Base-by-base conservation (phyloP, 1,140 invertebrate genomes). In the Drosophila willistoni region DNA sequence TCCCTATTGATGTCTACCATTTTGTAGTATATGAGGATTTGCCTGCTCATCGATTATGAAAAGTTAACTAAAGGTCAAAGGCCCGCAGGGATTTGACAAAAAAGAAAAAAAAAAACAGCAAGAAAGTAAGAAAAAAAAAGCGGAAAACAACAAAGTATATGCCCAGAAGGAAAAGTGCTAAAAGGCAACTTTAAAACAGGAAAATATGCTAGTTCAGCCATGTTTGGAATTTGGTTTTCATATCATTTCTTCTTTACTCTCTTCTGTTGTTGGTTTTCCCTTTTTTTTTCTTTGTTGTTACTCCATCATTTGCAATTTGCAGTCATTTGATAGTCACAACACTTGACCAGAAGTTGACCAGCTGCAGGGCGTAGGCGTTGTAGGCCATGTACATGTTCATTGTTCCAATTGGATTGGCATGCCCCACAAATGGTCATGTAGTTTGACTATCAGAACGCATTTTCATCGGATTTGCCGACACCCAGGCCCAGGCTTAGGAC, bases 1-100 rank as follows among this genome's bases (percentile, higher is more conserved):
- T 19, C 17, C 17, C 44, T 12, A 51, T n/a, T 22, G 44, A 51
- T 51, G 44, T 51, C 44, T 51, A 19, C 44, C 44, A 3, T 51
- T 51, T 51, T 51, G 17, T 19, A 51, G 44, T 51, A 51, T 19
- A 51, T 51, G 44, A 17, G 44, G 44, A 47, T 47, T 47, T 47
- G 44, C 17, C 44, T 51, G 44, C 44, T 51, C 44, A 51, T 51
- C 44, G 44, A 51, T 51, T 51, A 51, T 51, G 44, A 51, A 51
- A 51, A 51, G 44, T 51, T 51, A 51, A 51, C 44, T 51, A 51
- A 51, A 51, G 44, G 44, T 51, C 44, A 51, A 51, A 51, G 44
- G 44, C 44, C 44, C 44, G 19, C 17, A 19, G 44, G 44, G 19
- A 51, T 22, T 51, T 51, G 44, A 51, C 44, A 51, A 51, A 6